Percentiles rank a stretch among this genome's conserved stretches.
Conservation (phyloP, 2,888 invertebrate genomes). For the Cyrtodaria siliqua region DNA sequence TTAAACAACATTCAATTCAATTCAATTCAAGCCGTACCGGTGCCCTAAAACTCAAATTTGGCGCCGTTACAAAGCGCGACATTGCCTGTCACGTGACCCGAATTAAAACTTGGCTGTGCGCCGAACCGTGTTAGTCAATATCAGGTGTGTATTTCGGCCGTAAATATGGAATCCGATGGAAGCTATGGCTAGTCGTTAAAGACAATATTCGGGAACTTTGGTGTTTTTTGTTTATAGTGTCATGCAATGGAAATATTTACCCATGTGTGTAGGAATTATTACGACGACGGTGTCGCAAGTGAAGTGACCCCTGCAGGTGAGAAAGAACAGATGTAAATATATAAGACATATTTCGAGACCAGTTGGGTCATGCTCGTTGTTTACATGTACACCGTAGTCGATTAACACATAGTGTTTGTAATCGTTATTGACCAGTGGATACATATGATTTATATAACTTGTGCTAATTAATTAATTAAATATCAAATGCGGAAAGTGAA, state of each 20-base stretch:
- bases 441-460: background rate
- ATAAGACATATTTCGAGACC: background rate
- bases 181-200: too few relatives aligned
- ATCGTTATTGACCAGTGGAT: too few relatives aligned
- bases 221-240: too few relatives aligned
- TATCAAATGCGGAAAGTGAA: background rate
- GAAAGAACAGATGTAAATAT: background rate
- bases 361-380: background rate
- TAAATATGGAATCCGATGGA: slow-evolving; percentile 11
- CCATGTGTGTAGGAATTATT: background rate
- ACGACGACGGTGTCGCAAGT: background rate
- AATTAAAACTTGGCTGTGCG: slow-evolving; percentile 40
- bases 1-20: too few relatives aligned
- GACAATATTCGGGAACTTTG: too few relatives aligned
- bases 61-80: too few relatives aligned
- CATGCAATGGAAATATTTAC: too few relatives aligned
- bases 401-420: background rate
- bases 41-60: too few relatives aligned
- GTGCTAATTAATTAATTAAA: background rate
- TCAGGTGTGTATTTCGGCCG: slow-evolving; percentile 14
- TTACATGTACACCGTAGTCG: background rate
- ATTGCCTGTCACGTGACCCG: slow-evolving; percentile 44
- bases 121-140: slow-evolving; percentile 32
- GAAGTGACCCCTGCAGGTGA: background rate
- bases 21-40: too few relatives aligned